phyloP scores from a whole-genome alignment of 2,888 invertebrate genomes.

The Drosophila sordidapex region DNA sequence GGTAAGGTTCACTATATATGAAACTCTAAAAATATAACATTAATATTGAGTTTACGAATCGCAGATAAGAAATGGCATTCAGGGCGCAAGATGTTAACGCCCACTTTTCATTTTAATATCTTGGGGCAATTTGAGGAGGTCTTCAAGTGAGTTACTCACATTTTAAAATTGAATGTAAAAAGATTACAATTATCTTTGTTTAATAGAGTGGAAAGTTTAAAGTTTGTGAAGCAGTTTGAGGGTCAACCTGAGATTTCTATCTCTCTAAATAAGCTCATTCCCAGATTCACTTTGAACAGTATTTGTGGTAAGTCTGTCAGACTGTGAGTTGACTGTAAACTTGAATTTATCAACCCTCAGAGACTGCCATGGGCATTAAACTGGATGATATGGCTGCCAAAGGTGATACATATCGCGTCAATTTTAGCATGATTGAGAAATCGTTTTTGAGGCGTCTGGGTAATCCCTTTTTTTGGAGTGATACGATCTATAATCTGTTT shows the following conservation, averaged over 20 bases:
- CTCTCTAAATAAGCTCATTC: constrained; percentile 74
- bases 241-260: constrained; percentile 41
- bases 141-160: constrained; percentile 67
- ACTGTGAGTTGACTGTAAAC: not conserved
- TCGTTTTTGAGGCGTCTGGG: constrained; percentile 63
- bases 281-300: constrained; percentile 78
- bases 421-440: constrained; percentile 71
- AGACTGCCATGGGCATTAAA: constrained; percentile 79
- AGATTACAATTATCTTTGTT: not conserved
- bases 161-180: not conserved
- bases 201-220: constrained; percentile 75
- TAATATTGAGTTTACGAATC: not conserved
- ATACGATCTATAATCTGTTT: constrained; percentile 34
- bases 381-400: constrained; percentile 75
- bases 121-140: constrained; percentile 76
- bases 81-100: constrained; percentile 78
- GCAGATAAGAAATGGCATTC: constrained; percentile 79
- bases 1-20: constrained; percentile 37
- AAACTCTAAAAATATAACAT: accelerated
- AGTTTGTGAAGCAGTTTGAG: constrained; percentile 66
- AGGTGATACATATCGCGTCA: constrained; percentile 73
- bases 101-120: constrained; percentile 82
- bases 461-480: constrained; percentile 62
- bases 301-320: constrained; percentile 68
- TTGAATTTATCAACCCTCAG: constrained; percentile 34